Base-by-base conservation (phyloP, 2,888 invertebrate genomes). In the Hirudinaria manillensis region DNA sequence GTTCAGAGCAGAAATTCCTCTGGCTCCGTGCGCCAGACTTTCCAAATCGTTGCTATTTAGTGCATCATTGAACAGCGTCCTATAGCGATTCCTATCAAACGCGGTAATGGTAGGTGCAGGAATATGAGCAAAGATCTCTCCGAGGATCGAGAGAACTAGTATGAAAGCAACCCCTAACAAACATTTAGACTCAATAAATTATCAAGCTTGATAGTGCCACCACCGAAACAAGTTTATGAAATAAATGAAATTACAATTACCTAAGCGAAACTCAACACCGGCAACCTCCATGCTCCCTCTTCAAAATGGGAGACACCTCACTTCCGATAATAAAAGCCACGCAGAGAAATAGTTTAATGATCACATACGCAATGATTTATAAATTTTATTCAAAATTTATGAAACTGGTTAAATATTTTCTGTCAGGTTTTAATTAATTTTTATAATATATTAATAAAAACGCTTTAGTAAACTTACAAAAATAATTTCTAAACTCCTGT, bases 21-120 rank as follows among this genome's bases (percentile, higher is more conserved):
- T 27, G 45, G 38, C 68, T 51, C 70, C 55, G n/a, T 34, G 29
- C 51, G 51, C 75, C 45, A 75, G 34, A 3, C 45, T n/a, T 29
- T 29, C 65, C 16, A 75, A 45, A 56, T 75, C 75, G 56, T 75
- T 70, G 36, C 38, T 29, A 4, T 24, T 38, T 34, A 65, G 65
- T n/a, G 70, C 16, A 32, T 38, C 24, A 61, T 61, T 61, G 61
- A 75, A 71, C 32, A 71, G 34, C 19, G 34, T 27, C 53, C 56
- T 71, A 61, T 55, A 75, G 24, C 75, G 55, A 36, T 75, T 70
- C 71, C 45, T 32, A 38, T 75, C 75, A 53, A 61, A 70, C 38
- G 70, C 56, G 7, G 75, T 71, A 24, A 72, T 27, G 61, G 61
- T 27, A 61, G 61, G 61, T 27, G 61, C 61, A 61, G 61, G 24